Evolutionary conservation across 2,888 invertebrate species (phyloP).

Genomic region (Camponotus fellah): DNA sequence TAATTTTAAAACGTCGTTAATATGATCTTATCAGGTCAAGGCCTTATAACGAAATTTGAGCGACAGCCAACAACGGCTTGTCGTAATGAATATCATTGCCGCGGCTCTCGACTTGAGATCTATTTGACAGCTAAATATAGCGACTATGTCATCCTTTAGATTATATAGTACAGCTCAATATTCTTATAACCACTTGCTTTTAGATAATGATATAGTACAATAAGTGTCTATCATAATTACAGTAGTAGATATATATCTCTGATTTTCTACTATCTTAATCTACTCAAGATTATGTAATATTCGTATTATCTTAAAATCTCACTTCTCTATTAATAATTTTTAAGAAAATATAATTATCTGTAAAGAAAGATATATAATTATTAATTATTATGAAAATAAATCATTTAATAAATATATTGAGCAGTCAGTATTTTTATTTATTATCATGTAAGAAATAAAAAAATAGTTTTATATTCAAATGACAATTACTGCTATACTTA

Average conservation of each 20-base stretch:
- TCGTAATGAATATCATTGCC: constrained; percentile 66
- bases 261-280: not conserved
- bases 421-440: not conserved
- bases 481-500: not conserved
- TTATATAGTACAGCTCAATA: constrained; percentile 25
- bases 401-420: not conserved
- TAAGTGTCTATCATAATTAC: constrained; percentile 20
- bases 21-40: constrained; percentile 77
- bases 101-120: constrained; percentile 60
- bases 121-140: constrained; percentile 76
- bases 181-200: constrained; percentile 1
- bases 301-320: not conserved
- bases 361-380: not conserved
- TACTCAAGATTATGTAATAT: not conserved
- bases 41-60: constrained; percentile 74
- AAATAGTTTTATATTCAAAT: not conserved
- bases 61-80: constrained; percentile 74
- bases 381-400: not conserved
- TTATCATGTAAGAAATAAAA: not conserved
- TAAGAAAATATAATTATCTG: not conserved
- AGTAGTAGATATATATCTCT: not conserved
- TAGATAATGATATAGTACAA: constrained; percentile 4
- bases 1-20: constrained; percentile 40
- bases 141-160: constrained; percentile 43
- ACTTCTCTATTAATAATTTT: not conserved